Conservation (phyloP, 2,888 invertebrate species). For the Rotaria magnacalcarata region DNA sequence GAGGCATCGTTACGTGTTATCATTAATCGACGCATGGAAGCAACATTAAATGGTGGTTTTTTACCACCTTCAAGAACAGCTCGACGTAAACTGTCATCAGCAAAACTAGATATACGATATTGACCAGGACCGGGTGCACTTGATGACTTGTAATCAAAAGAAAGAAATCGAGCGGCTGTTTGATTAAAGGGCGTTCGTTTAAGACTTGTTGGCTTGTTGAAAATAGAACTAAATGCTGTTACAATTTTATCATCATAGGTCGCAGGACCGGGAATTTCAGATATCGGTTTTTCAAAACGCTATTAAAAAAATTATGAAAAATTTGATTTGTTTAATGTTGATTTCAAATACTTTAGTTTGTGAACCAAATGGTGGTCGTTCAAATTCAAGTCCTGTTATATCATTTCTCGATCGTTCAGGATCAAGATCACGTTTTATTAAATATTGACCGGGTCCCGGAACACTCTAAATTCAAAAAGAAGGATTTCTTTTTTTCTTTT, state of each 20-base stretch:
- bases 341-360: constrained; percentile 54
- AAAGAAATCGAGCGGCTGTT: constrained; percentile 55
- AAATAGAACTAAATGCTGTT: constrained; percentile 47
- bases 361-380: constrained; percentile 58
- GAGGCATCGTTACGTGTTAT: constrained; percentile 52
- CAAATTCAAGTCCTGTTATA: constrained; percentile 56
- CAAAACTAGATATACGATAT: constrained; percentile 57
- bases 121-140: constrained; percentile 54
- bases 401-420: constrained; percentile 49
- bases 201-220: constrained; percentile 54
- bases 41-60: constrained; percentile 58
- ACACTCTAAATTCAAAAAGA: constrained; percentile 49
- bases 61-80: constrained; percentile 57
- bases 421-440: constrained; percentile 55
- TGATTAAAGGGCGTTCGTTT: constrained; percentile 58
- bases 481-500: too few relatives aligned
- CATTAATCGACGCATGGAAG: constrained; percentile 52
- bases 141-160: constrained; percentile 17
- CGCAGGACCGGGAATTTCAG: constrained; percentile 55
- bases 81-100: constrained; percentile 56
- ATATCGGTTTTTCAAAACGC: constrained; percentile 53
- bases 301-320: constrained; percentile 47
- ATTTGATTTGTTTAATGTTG: too few relatives aligned
- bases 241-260: constrained; percentile 57
- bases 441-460: constrained; percentile 58